Base-by-base conservation (phyloP, 2,888 invertebrate genomes). In the Halocaridina rubra region DNA sequence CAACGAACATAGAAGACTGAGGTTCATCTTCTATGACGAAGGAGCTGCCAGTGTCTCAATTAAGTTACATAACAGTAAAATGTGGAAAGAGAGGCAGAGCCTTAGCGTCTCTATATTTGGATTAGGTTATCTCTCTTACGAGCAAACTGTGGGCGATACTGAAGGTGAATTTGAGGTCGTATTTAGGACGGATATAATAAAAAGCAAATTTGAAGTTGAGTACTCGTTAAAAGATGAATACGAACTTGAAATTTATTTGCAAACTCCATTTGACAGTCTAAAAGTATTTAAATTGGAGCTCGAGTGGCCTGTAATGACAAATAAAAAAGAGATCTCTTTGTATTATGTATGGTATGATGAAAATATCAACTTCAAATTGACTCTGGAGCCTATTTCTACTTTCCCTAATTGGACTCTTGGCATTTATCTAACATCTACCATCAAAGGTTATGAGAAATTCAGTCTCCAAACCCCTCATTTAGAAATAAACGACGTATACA, bases 391-490 rank as follows among this genome's bases (percentile, higher is more conserved):
- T 24, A 78, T 78, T n/a, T n/a, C n/a, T 22, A 33, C 77, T 46
- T 22, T 84, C 3, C 64, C 72, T 57, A 59, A 53, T 8, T 61
- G 82, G 72, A 72, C 64, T 27, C 0, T 71, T 2, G 27, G 13
- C 3, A 30, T 27, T 19, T 33, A 24, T 16, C 3, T 84, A 3
- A 29, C 3, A 22, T 72, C 82, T 19, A 61, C 78, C 7, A 5
- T 78, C 3, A 27, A 72, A 24, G 72, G 78, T 16, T 46, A 78
- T 13, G 72, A 78, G 19, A 59, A 61, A 10, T 78, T 72, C 61
- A 39, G 13, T 16, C 16, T 84, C 0, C 53, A 32, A 46, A 84
- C 78, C 29, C 82, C 82, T n/a, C 71, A 78, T 19, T 71, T 84
- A 33, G 10, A 33, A n/a, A 22, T n/a, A 3, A n/a, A 22, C 10